Conservation (phyloP, 2,888 invertebrate genomes). For the Melieria crassipennis region DNA sequence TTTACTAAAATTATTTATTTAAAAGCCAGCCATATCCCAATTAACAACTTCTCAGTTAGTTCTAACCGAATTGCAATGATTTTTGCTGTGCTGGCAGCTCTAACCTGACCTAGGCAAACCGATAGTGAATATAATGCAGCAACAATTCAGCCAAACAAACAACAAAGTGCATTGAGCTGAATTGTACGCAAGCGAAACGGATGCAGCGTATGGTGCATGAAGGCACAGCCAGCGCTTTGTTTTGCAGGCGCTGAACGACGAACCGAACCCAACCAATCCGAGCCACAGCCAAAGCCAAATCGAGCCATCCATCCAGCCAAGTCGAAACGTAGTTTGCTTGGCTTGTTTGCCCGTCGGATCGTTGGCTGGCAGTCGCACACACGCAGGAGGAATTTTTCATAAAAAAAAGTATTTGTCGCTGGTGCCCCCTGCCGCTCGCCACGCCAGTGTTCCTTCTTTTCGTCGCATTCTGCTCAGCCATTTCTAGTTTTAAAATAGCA, state of each 20-base stretch:
- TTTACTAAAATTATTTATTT: too few relatives aligned
- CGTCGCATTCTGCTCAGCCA: slow-evolving; percentile 1
- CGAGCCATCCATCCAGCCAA: not conserved
- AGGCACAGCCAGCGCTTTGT: too few relatives aligned
- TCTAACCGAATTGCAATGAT: too few relatives aligned
- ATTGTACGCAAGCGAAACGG: too few relatives aligned
- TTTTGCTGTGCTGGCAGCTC: slow-evolving; percentile 8
- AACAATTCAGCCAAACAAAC: slow-evolving; percentile 15
- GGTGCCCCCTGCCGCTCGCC: not conserved
- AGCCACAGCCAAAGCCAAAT: slow-evolving; percentile 2
- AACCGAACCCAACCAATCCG: not conserved
- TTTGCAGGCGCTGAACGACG: too few relatives aligned
- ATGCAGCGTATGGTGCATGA: too few relatives aligned
- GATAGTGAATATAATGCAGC: not conserved
- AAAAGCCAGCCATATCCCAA: too few relatives aligned
- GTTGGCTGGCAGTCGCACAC: not conserved
- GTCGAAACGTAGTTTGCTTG: not conserved
- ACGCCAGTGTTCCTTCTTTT: slow-evolving; percentile 7
- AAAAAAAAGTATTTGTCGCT: slow-evolving; percentile 26
- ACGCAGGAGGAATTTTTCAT: slow-evolving; percentile 27
- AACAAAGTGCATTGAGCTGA: too few relatives aligned
- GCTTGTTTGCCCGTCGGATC: not conserved
- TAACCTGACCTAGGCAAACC: slow-evolving; percentile 30
- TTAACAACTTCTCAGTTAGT: too few relatives aligned
- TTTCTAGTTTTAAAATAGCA: slow-evolving; percentile 27